phyloP scores from a whole-genome alignment of 2,888 invertebrate species.

The Nipponacmea schrenckii region DNA sequence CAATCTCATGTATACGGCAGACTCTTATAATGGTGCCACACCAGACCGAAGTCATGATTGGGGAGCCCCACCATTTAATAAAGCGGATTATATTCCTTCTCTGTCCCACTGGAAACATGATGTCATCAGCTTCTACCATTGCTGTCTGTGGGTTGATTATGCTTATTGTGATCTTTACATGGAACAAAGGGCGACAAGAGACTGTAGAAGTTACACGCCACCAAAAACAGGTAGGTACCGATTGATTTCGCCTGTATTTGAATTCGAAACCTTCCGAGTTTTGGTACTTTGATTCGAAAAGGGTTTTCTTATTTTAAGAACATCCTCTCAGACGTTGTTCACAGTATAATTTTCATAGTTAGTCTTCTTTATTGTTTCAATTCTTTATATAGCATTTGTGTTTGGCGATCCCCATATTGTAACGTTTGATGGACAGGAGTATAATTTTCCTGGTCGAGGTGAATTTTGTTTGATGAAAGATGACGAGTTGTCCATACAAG shows the following conservation, averaged over 20 bases:
- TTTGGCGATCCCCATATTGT: conserved; percentile 95
- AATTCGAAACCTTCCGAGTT: too few species aligned
- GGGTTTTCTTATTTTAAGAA: too few species aligned
- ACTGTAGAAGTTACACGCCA: conserved; percentile 94
- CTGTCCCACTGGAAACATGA: conserved; percentile 97
- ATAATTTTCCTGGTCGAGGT: conserved; percentile 94
- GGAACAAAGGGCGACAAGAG: conserved; percentile 87
- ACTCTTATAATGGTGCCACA: conserved; percentile 91
- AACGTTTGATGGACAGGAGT: conserved; percentile 89
- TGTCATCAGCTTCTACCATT: conserved; percentile 91
- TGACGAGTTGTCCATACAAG: conserved; percentile 74
- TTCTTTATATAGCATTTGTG: conserved; percentile 75
- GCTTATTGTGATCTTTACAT: conserved; percentile 93
- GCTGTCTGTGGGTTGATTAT: conserved; percentile 90
- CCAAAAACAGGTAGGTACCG: conserved; percentile 78
- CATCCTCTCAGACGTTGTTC: too few species aligned
- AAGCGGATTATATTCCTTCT: conserved; percentile 76
- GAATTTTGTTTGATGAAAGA: conserved; percentile 82
- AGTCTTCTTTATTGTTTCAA: too few species aligned
- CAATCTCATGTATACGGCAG: conserved; percentile 91
- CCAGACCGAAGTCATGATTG: conserved; percentile 65
- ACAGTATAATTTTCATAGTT: too few species aligned
- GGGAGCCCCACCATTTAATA: conserved; percentile 80
- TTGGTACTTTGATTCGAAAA: too few species aligned
- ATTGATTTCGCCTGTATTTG: neutral